Base-by-base conservation (phyloP, 2,797 vertebrate species). In the Vipera ursinii region DNA sequence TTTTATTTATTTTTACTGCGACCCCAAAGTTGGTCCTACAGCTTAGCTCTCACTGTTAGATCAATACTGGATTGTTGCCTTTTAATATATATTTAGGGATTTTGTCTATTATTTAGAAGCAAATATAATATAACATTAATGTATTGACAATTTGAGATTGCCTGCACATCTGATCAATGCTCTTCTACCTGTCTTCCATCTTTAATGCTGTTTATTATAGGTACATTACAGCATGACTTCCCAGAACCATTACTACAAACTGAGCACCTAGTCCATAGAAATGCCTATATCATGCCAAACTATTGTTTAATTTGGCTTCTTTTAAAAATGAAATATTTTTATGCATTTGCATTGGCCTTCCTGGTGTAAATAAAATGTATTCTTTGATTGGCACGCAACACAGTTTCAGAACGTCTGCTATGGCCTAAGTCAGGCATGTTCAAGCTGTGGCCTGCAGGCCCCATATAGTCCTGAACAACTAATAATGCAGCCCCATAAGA, bases 261-360 rank as follows among this genome's bases (percentile, higher is more conserved):
- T 3, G 88, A 92, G 53, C 48, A 20, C 86, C 82, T 90, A 15
- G 38, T 86, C 51, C 14, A 56, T 26, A 32, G 56, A 61, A 14
- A 73, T 61, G 48, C 48, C 85, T 3, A 15, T 28, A 82, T 92
- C 88, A 38, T 89, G 93, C 38, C 24, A 2, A 14, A 60, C 44
- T 82, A 38, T 82, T 24, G 73, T 78, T 92, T 92, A 57, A 88
- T 94, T 87, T 51, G 69, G 13, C 4, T 26, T 0, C 2, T 14
- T 1, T 82, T 89, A 48, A 60, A 88, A 92, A 56, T 82, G 88
- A 51, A 92, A 57, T 88, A 56, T 92, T 65, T 86, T 57, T 93
- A 93, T 92, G 95, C 95, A 93, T 88, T 95, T 95, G 93, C 94
- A 93, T 89, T 15, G 90, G 87, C 91, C 88, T 89, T 91, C 92